Evolutionary conservation across 2,888 invertebrate genomes (phyloP).

Genomic region (Lamproptera curius): DNA sequence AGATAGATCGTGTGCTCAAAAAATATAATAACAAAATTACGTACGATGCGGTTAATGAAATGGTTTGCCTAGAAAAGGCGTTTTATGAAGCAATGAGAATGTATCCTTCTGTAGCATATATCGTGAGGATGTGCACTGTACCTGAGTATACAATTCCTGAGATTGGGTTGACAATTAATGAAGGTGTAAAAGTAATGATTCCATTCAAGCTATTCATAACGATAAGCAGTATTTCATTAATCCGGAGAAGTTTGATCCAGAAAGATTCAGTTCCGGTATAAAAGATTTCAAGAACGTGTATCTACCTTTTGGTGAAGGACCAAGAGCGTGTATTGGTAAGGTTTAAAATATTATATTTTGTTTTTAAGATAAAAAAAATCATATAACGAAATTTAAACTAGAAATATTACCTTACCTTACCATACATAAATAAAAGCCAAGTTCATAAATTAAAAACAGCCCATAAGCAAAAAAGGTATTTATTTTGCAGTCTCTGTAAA

Average conservation of each 20-base stretch:
- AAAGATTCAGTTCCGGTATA: constrained; percentile 49
- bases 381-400: too few relatives aligned
- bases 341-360: constrained; percentile 8
- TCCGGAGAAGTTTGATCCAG: constrained; percentile 56
- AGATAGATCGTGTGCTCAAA: constrained; percentile 56
- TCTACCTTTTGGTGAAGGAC: constrained; percentile 66
- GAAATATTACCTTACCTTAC: too few relatives aligned
- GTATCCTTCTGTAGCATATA: constrained; percentile 60
- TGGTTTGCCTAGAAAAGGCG: constrained; percentile 60
- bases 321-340: constrained; percentile 64
- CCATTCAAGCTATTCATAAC: constrained; percentile 60
- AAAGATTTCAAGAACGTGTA: constrained; percentile 43
- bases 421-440: too few relatives aligned
- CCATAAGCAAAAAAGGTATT: too few relatives aligned
- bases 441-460: too few relatives aligned
- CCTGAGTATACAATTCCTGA: constrained; percentile 63
- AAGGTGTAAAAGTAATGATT: constrained; percentile 51
- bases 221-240: constrained; percentile 58
- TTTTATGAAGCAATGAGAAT: constrained; percentile 63
- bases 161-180: constrained; percentile 50
- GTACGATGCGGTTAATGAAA: constrained; percentile 61
- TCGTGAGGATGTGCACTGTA: constrained; percentile 53
- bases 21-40: constrained; percentile 52
- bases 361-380: too few relatives aligned
- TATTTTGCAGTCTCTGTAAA: too few relatives aligned